Evolutionary conservation across 2,888 invertebrate genomes (phyloP).

Genomic region (Trachelus iudaicus): DNA sequence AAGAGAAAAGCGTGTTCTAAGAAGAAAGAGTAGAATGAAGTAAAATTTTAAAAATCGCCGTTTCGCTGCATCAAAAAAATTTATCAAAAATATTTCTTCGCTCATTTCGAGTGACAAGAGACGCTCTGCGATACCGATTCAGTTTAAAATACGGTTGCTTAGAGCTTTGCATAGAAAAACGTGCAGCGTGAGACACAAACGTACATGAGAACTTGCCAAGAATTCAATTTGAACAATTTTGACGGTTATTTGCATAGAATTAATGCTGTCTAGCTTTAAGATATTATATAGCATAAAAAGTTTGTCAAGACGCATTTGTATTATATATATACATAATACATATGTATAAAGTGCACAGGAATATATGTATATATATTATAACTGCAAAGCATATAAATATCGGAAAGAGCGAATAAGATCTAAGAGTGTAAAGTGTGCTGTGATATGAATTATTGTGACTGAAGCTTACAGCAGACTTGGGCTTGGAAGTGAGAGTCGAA

Average conservation of each 20-base stretch:
- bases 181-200: background rate
- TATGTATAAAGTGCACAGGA: too few species aligned
- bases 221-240: background rate
- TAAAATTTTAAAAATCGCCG: background rate
- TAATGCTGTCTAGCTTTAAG: background rate
- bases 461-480: conserved; percentile 63
- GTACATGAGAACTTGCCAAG: background rate
- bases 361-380: background rate
- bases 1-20: conserved; percentile 4
- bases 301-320: background rate
- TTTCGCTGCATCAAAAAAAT: background rate
- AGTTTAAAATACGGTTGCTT: background rate
- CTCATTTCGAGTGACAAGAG: background rate
- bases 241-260: background rate
- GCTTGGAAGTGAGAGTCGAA: conserved; percentile 59
- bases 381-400: background rate
- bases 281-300: background rate
- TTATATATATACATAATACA: too few species aligned
- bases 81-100: background rate
- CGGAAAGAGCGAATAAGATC: background rate
- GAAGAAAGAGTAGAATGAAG: background rate
- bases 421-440: conserved; percentile 34
- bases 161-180: background rate
- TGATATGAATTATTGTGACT: conserved; percentile 41
- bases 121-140: background rate